Base-by-base conservation (phyloP, 2,888 invertebrate species). In the Drosophila neotestacea region DNA sequence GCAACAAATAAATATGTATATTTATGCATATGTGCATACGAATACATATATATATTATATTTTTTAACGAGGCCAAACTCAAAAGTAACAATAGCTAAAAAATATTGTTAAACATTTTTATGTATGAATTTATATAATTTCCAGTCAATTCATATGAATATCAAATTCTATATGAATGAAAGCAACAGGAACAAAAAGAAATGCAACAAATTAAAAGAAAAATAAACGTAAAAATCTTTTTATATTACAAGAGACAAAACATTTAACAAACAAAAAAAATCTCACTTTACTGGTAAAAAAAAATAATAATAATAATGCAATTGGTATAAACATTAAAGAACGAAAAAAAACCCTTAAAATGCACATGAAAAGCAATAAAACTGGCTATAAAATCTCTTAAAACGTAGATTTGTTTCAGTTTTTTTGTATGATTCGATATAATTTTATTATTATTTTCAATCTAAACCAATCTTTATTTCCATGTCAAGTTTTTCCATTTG, bases 231-330 rank as follows among this genome's bases (percentile, higher is more conserved):
- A 58, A 73, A 66, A 47, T 41, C 67, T 64, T 88, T 87, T 89
- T 87, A 87, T 89, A 89, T 89, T 88, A 87, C 87, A 87, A 87
- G 88, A 88, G 78, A 72, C 85, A 85, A 73, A 63, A 56, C 30
- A 73, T 32, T 48, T 58, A 58, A 69, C 30, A 75, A 73, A 59
- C 58, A 75, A 59, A 42, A 61, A 59, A 79, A 65, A 74, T 85
- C 84, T 87, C 89, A 85, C 89, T 85, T 89, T 79, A 75, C 79
- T 81, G 89, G 77, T 84, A 82, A 85, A 79, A 75, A 79, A 75
- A 71, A 61, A 48, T 48, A 75, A 70, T 32, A 58, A 64, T 69
- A 54, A 63, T 3, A 72, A 60, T 34, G 42, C 39, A 71, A 76
- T 79, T 74, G 83, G 83, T 59, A 71, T 48, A 68, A 72, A 56